Evolutionary conservation across 2,888 invertebrate species (phyloP), one percentile per base, ranked within the genome.

Genomic region (Lochmaea capreae): DNA sequence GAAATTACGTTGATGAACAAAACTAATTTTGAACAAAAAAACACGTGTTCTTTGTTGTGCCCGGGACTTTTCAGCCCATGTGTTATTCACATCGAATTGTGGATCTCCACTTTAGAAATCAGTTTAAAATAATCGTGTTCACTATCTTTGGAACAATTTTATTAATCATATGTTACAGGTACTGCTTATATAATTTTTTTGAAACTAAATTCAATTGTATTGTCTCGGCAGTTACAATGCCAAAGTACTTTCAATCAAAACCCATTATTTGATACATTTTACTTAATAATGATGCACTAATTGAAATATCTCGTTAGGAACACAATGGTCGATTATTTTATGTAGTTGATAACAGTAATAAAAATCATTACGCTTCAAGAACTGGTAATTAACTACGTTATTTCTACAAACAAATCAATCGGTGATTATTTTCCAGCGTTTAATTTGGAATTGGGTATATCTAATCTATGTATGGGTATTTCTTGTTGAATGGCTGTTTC

Each of bases 271-370:
- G 26, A 26, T 26, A 26, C 26, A 26, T 26, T 54, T n/a, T 16
- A 1, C 52, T 16, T 12, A 5, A 49, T 33, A 33, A 42, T 16
- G 10, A 42, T 16, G 10, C 16, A 42, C 39, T 62, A 62, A 62
- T 62, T 42, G 57, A 57, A 57, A 67, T 42, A 67, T 52, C 16
- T 43, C 43, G 43, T 46, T 65, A 16, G 18, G 12, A n/a, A 22
- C 18, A 49, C 26, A 26, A 26, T 52, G 26, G 4, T n/a, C 22
- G 14, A 66, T n/a, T 66, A 33, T 18, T 14, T 52, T 16, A 54
- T n/a, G 18, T 54, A 54, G 52, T 54, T 54, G 9, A 54, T n/a
- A 54, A 8, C n/a, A 9, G 9, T 9, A 18, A n/a, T 9, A 54
- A 54, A 54, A 1, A 3, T 16, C 8, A 16, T 49, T 14, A 49